Evolutionary conservation across 1,140 invertebrate genomes (phyloP).

Genomic region (Telenomus remus): DNA sequence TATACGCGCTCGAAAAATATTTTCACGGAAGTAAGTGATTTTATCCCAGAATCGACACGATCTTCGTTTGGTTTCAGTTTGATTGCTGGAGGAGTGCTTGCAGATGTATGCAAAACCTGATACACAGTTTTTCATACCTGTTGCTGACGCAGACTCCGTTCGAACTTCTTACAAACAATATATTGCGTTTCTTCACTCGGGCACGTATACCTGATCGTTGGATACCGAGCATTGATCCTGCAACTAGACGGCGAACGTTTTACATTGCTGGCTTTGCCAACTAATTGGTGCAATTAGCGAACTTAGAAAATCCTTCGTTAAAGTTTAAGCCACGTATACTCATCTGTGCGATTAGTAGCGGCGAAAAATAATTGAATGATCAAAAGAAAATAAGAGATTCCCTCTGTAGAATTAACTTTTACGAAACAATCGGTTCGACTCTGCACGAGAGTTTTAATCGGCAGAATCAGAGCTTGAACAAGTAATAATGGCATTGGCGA

Average conservation of each 20-base stretch:
- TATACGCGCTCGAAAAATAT: no score
- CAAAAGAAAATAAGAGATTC: constrained; percentile 37
- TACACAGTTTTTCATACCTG: constrained; percentile 49
- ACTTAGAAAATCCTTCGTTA: constrained; percentile 53
- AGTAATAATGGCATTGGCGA: not conserved
- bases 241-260: constrained; percentile 33
- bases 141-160: constrained; percentile 32
- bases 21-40: constrained; percentile 2
- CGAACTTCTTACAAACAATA: constrained; percentile 22
- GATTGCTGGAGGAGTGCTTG: constrained; percentile 24
- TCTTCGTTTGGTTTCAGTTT: constrained; percentile 8
- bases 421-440: constrained; percentile 28
- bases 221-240: constrained; percentile 2
- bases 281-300: constrained; percentile 55
- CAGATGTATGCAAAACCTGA: constrained; percentile 32
- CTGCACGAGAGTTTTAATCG: constrained; percentile 26
- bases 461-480: constrained; percentile 13
- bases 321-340: constrained; percentile 47
- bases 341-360: constrained; percentile 28
- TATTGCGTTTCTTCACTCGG: constrained; percentile 16
- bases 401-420: constrained; percentile 40
- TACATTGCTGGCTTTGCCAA: constrained; percentile 33
- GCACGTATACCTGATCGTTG: not conserved
- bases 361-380: constrained; percentile 48
- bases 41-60: constrained; percentile 6